Evolutionary conservation across 2,797 vertebrate species (phyloP).

Genomic region (Poeciliopsis gracilis): DNA sequence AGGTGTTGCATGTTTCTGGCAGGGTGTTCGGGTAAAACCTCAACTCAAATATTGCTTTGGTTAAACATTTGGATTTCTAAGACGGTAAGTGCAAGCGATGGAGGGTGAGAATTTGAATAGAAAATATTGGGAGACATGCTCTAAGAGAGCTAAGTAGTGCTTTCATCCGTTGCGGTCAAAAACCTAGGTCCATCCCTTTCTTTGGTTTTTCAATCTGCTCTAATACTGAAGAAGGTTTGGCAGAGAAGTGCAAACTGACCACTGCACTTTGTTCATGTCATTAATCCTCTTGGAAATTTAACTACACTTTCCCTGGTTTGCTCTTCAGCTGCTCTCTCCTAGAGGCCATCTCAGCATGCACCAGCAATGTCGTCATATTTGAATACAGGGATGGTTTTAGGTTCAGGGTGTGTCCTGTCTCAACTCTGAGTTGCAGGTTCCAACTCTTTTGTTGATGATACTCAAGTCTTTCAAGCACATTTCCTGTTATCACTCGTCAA

Average conservation of each 20-base stretch:
- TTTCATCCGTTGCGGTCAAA: slow-evolving; percentile 2
- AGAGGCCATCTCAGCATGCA: slow-evolving; percentile 40
- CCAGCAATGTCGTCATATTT: slow-evolving; percentile 20
- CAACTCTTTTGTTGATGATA: slow-evolving; percentile 13
- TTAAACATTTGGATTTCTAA: background rate
- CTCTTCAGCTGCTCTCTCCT: slow-evolving; percentile 33
- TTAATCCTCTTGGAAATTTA: slow-evolving; percentile 62
- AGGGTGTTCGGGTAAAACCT: slow-evolving; percentile 7
- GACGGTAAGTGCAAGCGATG: background rate
- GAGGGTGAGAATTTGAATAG: background rate
- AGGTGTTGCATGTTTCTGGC: slow-evolving; percentile 37
- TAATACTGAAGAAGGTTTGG: slow-evolving; percentile 44
- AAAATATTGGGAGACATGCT: slow-evolving; percentile 20
- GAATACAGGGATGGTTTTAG: slow-evolving; percentile 10
- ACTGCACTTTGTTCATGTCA: slow-evolving; percentile 53
- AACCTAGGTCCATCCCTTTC: slow-evolving; percentile 14
- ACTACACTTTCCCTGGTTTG: slow-evolving; percentile 49
- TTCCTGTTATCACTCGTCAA: slow-evolving; percentile 7
- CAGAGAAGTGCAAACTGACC: slow-evolving; percentile 44
- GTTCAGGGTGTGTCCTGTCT: slow-evolving; percentile 11
- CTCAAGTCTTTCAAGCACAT: slow-evolving; percentile 19
- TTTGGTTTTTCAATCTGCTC: slow-evolving; percentile 39
- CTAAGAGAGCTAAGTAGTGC: slow-evolving; percentile 15
- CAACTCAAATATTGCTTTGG: slow-evolving; percentile 15
- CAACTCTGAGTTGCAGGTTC: slow-evolving; percentile 14